A percentile compares a stretch with the other conserved stretches of the same genome.
Conservation (phyloP, 1,140 invertebrate genomes). For the Cephus cinctus region DNA sequence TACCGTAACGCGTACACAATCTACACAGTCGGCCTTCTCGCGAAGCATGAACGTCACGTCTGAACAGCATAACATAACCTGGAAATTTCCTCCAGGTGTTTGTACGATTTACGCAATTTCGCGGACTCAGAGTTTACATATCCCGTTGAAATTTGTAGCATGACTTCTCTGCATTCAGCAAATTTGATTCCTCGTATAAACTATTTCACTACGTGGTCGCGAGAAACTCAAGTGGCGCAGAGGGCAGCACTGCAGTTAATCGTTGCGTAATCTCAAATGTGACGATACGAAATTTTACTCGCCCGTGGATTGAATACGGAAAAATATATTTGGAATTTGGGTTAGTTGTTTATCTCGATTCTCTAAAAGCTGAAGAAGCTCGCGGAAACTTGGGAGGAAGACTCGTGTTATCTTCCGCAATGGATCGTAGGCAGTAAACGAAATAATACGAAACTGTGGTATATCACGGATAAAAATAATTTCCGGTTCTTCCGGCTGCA, state of each 20-base stretch:
- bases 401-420: background rate
- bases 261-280: background rate
- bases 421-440: background rate
- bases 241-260: background rate
- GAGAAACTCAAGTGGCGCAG: background rate
- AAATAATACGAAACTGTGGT: too few relatives aligned
- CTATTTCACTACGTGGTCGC: background rate
- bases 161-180: background rate
- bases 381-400: background rate
- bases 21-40: too few relatives aligned
- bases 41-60: too few relatives aligned
- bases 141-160: background rate
- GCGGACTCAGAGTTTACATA: background rate
- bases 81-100: constrained; percentile 1
- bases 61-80: constrained; percentile 6
- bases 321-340: background rate
- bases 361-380: background rate
- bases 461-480: too few relatives aligned
- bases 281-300: background rate
- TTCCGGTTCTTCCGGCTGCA: too few relatives aligned
- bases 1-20: too few relatives aligned
- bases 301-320: background rate
- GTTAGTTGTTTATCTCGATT: background rate
- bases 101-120: background rate
- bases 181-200: background rate